Percentiles rank a stretch among this genome's conserved stretches.
phyloP scores from a whole-genome alignment of 2,113 vertebrate species.

The Thamnaconus septentrionalis region DNA sequence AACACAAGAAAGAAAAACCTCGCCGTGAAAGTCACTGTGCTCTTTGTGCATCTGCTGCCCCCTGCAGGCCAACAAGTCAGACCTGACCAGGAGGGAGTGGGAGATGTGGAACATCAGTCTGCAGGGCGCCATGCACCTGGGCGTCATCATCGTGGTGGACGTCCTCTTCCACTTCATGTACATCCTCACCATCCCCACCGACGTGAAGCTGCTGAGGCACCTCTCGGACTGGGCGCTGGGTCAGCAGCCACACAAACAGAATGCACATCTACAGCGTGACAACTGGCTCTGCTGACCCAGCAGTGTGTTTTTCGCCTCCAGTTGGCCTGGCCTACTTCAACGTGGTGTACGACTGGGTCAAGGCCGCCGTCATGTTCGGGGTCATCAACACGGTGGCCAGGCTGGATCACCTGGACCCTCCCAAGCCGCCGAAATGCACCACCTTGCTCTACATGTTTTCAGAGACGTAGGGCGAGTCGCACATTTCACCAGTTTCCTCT shows the following conservation, averaged over 20 bases:
- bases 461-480: constrained; percentile 84
- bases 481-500: not conserved
- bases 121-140: constrained; percentile 77
- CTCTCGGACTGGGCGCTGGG: constrained; percentile 91
- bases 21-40: not conserved
- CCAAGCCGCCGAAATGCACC: constrained; percentile 92
- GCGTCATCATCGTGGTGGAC: constrained; percentile 79
- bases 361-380: constrained; percentile 93
- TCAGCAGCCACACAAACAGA: constrained; percentile 56
- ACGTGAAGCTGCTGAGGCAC: constrained; percentile 85
- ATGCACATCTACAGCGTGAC: no score
- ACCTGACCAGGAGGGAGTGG: constrained; percentile 78
- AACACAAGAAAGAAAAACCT: no score
- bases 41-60: constrained; percentile 27
- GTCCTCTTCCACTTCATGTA: constrained; percentile 95
- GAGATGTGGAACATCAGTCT: constrained; percentile 87
- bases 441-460: constrained; percentile 92
- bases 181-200: constrained; percentile 89
- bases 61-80: constrained; percentile 79
- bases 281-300: no score
- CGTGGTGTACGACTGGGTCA: constrained; percentile 95
- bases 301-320: constrained; percentile 48
- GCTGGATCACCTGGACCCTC: constrained; percentile 91
- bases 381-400: constrained; percentile 86
- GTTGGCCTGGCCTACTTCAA: constrained; percentile 92